phyloP scores from a whole-genome alignment of 1,140 invertebrate species.

The Solen grandis region DNA sequence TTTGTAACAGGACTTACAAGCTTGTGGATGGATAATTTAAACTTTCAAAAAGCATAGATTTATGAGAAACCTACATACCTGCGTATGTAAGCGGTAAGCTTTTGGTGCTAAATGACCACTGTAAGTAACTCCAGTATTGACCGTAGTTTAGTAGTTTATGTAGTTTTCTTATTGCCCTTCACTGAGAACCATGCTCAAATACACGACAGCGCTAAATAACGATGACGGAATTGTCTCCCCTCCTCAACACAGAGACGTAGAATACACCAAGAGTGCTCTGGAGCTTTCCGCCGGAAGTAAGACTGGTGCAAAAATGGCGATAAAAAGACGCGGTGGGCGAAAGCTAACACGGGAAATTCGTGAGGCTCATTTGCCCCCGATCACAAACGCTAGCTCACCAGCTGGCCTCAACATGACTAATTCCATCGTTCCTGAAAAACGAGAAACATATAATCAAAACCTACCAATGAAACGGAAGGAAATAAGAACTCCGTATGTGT shows the following conservation, averaged over 20 bases:
- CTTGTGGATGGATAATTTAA: too few species aligned
- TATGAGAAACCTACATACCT: too few species aligned
- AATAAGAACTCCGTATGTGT: conserved; percentile 59
- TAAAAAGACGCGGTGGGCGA: conserved; percentile 55
- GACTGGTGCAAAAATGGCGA: conserved; percentile 62
- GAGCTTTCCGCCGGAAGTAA: conserved; percentile 57
- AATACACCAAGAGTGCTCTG: conserved; percentile 55
- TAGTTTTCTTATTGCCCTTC: too few species aligned
- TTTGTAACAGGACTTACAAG: too few species aligned
- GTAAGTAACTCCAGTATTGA: too few species aligned
- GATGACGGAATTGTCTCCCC: conserved; percentile 64
- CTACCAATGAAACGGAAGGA: conserved; percentile 50
- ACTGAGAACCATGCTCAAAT: conserved; percentile 70
- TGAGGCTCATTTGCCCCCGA: conserved; percentile 60
- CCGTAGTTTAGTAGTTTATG: too few species aligned
- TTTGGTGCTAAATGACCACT: too few species aligned
- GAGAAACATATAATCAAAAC: conserved; percentile 22
- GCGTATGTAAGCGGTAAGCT: too few species aligned
- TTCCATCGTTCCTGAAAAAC: conserved; percentile 1
- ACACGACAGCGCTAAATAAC: conserved; percentile 51
- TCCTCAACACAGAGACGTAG: conserved; percentile 42
- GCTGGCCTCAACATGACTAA: conserved; percentile 20
- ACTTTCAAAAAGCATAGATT: too few species aligned
- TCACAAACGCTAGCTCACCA: conserved; percentile 38
- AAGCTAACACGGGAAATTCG: conserved; percentile 19